Evolutionary conservation across 2,797 vertebrate genomes (phyloP), one percentile per base, ranked within the genome.

Genomic region (Lithobates pipiens): DNA sequence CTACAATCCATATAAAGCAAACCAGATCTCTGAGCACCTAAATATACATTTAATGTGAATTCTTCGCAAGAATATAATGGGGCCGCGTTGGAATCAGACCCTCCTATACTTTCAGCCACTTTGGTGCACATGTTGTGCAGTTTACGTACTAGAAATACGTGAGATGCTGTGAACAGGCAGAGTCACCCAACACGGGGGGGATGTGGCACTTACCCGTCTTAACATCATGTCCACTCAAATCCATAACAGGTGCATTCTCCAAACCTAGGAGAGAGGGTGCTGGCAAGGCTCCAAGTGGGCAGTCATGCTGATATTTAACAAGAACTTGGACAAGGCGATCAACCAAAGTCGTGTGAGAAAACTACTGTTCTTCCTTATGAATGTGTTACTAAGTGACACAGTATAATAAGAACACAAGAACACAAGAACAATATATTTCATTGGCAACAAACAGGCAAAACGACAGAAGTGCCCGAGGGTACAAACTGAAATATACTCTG

Each of bases 141-240:
- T 85, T 74, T 73, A 85, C 77, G 61, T 61, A 68, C 15, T 67
- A 73, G 32, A 44, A 85, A 79, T 13, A 72, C 79, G 69, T 79
- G 77, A 85, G 77, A 74, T 69, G 76, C 70, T 85, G 83, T 80
- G 77, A 85, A 80, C 70, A 54, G 70, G 46, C 77, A 46, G 27
- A 50, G 85, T 82, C 67, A 77, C 69, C 78, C 46, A 82, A 86
- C 80, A 80, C 65, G 21, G 39, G 78, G 29, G 84, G 32, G 84
- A 76, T 80, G 65, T 71, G 79, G 79, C 68, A 82, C 85, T 86
- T 82, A 85, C 10, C 77, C 39, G 27, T 86, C 77, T 86, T 76
- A 77, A 32, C 76, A 79, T 85, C 77, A 77, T 76, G 65, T 82
- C 73, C 76, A 46, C 74, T 76, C 80, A 82, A 82, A 82, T 77